Evolutionary conservation across 2,888 invertebrate genomes (phyloP), one percentile per base, ranked within the genome.

Genomic region (Lasioglossum figueresi): DNA sequence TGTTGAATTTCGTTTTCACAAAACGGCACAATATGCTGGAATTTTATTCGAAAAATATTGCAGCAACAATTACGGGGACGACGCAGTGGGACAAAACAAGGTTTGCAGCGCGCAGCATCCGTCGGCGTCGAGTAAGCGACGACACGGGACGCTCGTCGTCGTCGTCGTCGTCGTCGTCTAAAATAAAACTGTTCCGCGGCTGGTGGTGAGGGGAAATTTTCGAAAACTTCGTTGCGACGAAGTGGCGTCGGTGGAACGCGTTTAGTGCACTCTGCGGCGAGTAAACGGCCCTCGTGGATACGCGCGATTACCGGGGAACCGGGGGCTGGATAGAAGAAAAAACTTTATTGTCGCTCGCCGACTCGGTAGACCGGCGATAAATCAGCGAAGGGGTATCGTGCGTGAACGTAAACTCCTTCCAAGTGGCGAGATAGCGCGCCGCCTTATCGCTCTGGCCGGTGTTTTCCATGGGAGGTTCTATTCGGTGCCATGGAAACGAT

Each of bases 331-430:
- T 40, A 16, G 27, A 63, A 66, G n/a, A 73, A 75, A 79, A 85
- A 79, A 70, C 16, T 59, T 77, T 74, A 73, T 85, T 83, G 85
- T 83, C 83, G 74, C 43, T 70, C 34, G n/a, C 23, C 14, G 73
- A 37, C 76, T 59, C 59, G 27, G 63, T 27, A 40, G 82, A 77
- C 19, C 76, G 72, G 10, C 83, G 75, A 83, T 84, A 75, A 80
- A 84, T 78, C 79, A 45, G 27, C 14, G 52, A 66, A 63, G 27
- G 74, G 68, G 70, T 70, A 70, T 77, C 77, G 43, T 63, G 74
- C 72, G 78, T 79, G 77, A 68, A 76, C 73, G 78, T 71, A 37
- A 75, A 77, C 56, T 56, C 78, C 31, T 48, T 40, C 48, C 71
- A 80, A 80, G 59, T 73, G 23, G 63, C 52, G 40, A 70, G 80